Evolutionary conservation across 2,888 invertebrate genomes (phyloP).

Genomic region (Hanleya hanleyi): DNA sequence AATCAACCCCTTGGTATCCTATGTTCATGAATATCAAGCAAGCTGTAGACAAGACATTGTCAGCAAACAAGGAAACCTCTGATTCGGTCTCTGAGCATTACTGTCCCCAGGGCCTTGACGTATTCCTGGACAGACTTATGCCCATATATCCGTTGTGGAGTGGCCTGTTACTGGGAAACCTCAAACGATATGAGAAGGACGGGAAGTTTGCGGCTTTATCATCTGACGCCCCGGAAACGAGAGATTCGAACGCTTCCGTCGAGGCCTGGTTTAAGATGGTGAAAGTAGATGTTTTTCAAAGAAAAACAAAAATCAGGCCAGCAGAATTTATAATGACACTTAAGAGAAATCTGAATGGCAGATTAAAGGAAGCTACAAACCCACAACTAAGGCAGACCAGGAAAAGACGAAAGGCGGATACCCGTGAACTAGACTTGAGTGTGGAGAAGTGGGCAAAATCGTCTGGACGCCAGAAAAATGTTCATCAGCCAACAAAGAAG

Average conservation of each 20-base stretch:
- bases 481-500: slow-evolving; percentile 1
- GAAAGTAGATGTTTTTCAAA: not conserved
- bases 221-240: not conserved
- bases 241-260: slow-evolving; percentile 6
- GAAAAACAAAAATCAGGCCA: not conserved
- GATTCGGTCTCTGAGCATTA: not conserved
- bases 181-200: not conserved
- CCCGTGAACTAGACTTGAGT: not conserved
- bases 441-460: slow-evolving; percentile 2
- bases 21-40: not conserved
- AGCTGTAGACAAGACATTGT: not conserved
- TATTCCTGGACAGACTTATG: not conserved
- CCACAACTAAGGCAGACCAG: not conserved
- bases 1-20: slow-evolving; percentile 7
- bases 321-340: not conserved
- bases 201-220: not conserved
- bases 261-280: slow-evolving; percentile 8
- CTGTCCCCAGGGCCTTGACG: not conserved
- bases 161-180: not conserved
- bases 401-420: not conserved
- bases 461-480: not conserved
- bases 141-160: slow-evolving; percentile 7
- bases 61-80: not conserved
- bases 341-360: not conserved
- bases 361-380: not conserved